Base-by-base conservation (phyloP, 2,797 vertebrate genomes). In the Squalus acanthias region DNA sequence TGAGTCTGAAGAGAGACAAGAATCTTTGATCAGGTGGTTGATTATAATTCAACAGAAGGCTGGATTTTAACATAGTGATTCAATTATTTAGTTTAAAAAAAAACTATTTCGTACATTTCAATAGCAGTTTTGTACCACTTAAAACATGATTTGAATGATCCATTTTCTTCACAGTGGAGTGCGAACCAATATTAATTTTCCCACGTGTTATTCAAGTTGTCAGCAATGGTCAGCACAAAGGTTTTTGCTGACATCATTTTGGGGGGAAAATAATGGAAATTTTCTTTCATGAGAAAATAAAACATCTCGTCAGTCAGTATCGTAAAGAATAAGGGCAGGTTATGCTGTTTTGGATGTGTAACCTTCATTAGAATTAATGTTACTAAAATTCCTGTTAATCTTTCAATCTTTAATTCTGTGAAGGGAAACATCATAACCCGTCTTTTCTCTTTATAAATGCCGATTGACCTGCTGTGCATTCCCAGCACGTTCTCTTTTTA, bases 1-100 rank as follows among this genome's bases (percentile, higher is more conserved):
- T 99, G 99, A 1, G 99, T 99, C 99, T 99, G 98, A 3, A 96
- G 94, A 93, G 94, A 95, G 22, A 95, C 20, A 95, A 50, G 67
- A 67, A 70, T 69, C 50, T 70, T 95, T 29, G 70, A n/a, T 95
- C 15, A 74, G 69, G 53, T 53, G 22, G 24, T 46, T 46, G 67
- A 72, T 33, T 74, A 2, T 33, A 69, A 93, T 69, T 92, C 5
- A 65, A n/a, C 29, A 20, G 33, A 46, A 50, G 2, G 5, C 39
- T 85, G 46, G 22, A 88, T 57, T 88, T 89, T 4, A 89, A 60
- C 53, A 89, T 12, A 39, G 20, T 69, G n/a, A 20, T 46, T 69
- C n/a, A 65, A 69, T 26, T 69, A 20, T 69, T n/a, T 67, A 20
- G 33, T 46, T 50, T 46, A 46, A 85, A 50, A 39, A 2, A 3